phyloP scores from a whole-genome alignment of 2,113 vertebrate genomes.

The Monopterus albus region DNA sequence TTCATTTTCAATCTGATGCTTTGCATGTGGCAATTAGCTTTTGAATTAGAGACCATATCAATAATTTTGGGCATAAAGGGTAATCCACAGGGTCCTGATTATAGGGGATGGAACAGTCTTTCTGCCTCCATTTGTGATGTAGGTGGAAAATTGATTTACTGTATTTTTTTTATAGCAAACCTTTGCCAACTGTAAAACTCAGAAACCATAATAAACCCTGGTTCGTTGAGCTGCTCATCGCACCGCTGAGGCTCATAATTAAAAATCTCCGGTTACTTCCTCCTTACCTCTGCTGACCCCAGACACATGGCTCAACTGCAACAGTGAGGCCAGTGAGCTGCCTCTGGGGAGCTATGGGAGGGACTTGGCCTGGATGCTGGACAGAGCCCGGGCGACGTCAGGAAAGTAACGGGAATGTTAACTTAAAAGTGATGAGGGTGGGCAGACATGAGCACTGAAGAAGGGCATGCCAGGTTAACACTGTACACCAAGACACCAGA shows the following conservation, averaged over 20 bases:
- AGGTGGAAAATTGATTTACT: slow-evolving; percentile 50
- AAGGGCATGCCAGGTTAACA: slow-evolving; percentile 63
- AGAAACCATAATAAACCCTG: slow-evolving; percentile 49
- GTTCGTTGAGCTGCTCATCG: slow-evolving; percentile 62
- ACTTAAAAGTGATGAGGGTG: slow-evolving; percentile 62
- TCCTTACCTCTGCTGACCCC: slow-evolving; percentile 64
- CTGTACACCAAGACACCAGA: not conserved
- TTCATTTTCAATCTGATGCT: slow-evolving; percentile 26
- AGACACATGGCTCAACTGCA: slow-evolving; percentile 35
- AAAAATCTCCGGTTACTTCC: slow-evolving; percentile 73
- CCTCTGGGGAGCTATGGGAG: slow-evolving; percentile 62
- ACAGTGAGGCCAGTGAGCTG: slow-evolving; percentile 47
- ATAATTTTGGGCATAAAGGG: slow-evolving; percentile 49
- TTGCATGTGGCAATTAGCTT: slow-evolving; percentile 41
- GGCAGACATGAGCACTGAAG: slow-evolving; percentile 41
- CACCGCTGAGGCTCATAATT: slow-evolving; percentile 71
- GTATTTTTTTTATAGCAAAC: slow-evolving; percentile 42
- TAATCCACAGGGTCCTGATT: slow-evolving; percentile 66
- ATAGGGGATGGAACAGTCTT: slow-evolving; percentile 52
- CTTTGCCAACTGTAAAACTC: slow-evolving; percentile 56
- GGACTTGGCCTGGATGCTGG: slow-evolving; percentile 62
- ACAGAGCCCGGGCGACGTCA: slow-evolving; percentile 53
- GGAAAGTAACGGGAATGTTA: slow-evolving; percentile 68
- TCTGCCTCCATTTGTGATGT: slow-evolving; percentile 57
- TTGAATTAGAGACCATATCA: slow-evolving; percentile 39